Base-by-base conservation (phyloP, 2,888 invertebrate species). In the Microchrysa polita region DNA sequence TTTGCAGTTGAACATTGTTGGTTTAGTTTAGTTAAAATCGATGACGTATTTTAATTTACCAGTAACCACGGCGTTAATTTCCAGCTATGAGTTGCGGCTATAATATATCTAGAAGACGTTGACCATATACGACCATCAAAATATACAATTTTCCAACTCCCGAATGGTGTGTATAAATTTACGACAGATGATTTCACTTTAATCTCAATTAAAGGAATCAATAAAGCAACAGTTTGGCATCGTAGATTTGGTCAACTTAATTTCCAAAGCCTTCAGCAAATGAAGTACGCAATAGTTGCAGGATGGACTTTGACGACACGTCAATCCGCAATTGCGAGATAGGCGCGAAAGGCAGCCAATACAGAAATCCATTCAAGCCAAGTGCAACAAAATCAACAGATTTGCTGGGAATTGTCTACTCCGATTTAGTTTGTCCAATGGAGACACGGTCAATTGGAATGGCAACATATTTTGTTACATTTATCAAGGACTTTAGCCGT, bases 361-460 rank as follows among this genome's bases (percentile, higher is more conserved):
- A 76, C 5, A 73, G 78, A 61, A 7, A 48, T 52, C 77, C 79
- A 5, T 80, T 79, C 65, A 71, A 74, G 16, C 74, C 76, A 44
- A 42, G 27, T 5, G 75, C 74, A 16, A 73, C 74, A 16, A 74
- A 77, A 52, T 75, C 80, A 16, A 77, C 53, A 27, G 63, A 73
- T 55, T 52, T 76, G 48, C 75, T 83, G 44, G 80, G 83, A 20
- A 34, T 81, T 16, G 73, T 84, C 1, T 82, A 84, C 71, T 73
- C 81, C 1, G 83, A 83, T 75, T 72, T 83, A 0, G 81, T 82
- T 77, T 82, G 83, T 5, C 82, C 82, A 4, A 82, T 83, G 81
- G 80, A 82, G 73, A 75, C 72, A 2, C 61, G 73, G 10, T 84
- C 83, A 1, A 40, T 78, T 7, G 81, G 80, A 9, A 81, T 81